Percentiles rank a stretch among this genome's conserved stretches.
These are phyloP conservation scores for Sicus ferrugineus DNA, from an alignment of 2,888 invertebrate species.

Conservation along the genomic window DNA sequence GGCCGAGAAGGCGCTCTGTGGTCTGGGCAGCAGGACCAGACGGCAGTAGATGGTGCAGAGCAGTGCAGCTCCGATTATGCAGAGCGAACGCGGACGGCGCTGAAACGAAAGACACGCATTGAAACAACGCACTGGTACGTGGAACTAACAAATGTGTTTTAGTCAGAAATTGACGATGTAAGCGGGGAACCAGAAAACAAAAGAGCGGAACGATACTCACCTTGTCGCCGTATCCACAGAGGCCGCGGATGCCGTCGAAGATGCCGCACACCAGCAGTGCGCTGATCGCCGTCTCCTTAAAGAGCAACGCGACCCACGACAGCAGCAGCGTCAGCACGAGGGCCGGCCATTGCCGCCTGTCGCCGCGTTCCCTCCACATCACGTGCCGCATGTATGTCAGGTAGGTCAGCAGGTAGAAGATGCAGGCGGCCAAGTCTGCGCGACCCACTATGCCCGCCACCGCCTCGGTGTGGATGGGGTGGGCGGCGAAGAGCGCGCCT, in stretches of 20 bases:
- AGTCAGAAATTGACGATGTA: too few relatives aligned
- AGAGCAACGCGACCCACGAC: slow-evolving; percentile 84
- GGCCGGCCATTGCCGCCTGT: slow-evolving; percentile 68
- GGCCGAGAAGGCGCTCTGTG: slow-evolving; percentile 78
- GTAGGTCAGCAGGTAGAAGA: slow-evolving; percentile 88
- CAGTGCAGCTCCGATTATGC: slow-evolving; percentile 74
- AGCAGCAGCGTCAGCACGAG: slow-evolving; percentile 71
- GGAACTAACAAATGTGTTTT: too few relatives aligned
- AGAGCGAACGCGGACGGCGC: slow-evolving; percentile 76
- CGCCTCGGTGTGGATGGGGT: slow-evolving; percentile 96
- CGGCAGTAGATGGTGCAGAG: slow-evolving; percentile 77
- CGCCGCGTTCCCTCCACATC: slow-evolving; percentile 68
- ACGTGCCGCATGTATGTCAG: slow-evolving; percentile 85
- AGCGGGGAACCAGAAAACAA: too few relatives aligned
- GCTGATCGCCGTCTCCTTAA: slow-evolving; percentile 95
- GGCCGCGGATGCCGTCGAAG: slow-evolving; percentile 79
- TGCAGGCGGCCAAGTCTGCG: slow-evolving; percentile 91
- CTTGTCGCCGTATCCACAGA: slow-evolving; percentile 66
- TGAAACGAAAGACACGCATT: too few relatives aligned
- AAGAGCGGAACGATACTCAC: slow-evolving; percentile 62
- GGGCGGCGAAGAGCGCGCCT: slow-evolving; percentile 89
- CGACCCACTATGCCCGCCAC: slow-evolving; percentile 95
- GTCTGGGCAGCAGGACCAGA: slow-evolving; percentile 78
- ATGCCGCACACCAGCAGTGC: slow-evolving; percentile 88
- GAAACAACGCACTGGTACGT: too few relatives aligned